Conservation (phyloP, 2,797 vertebrate genomes). For the Hyperoplus immaculatus region DNA sequence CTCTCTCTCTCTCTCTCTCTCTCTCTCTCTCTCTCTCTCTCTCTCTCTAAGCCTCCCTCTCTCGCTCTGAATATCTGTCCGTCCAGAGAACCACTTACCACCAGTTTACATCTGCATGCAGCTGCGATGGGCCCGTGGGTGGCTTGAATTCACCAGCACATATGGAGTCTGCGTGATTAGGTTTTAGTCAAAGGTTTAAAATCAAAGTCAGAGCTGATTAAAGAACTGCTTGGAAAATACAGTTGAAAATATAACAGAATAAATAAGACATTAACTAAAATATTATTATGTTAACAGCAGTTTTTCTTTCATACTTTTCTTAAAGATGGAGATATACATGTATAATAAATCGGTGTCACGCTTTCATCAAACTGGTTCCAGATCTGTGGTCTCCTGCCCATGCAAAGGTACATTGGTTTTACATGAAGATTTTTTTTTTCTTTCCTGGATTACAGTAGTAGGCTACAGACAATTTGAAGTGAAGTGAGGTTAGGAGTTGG, state of each 20-base stretch:
- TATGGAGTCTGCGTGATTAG: constrained; percentile 38
- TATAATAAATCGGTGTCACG: too few relatives aligned
- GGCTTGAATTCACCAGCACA: constrained; percentile 49
- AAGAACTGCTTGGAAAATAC: constrained; percentile 9
- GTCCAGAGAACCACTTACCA: constrained; percentile 59
- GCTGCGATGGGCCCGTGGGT: constrained; percentile 47
- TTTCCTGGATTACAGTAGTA: background rate
- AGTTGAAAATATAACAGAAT: too few relatives aligned
- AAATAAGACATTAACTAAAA: too few relatives aligned
- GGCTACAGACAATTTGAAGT: constrained; percentile 14
- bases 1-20: too few relatives aligned
- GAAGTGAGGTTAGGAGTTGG: constrained; percentile 15
- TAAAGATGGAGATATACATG: too few relatives aligned
- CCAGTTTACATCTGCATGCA: constrained; percentile 75
- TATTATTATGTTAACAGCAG: too few relatives aligned
- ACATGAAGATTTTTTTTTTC: constrained; percentile 8
- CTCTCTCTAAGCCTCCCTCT: constrained; percentile 68
- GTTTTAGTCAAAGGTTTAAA: constrained; percentile 21
- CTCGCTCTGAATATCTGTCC: constrained; percentile 44
- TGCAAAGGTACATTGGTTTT: constrained; percentile 7
- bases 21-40: too few relatives aligned
- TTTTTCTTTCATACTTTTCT: too few relatives aligned
- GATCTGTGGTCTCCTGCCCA: too few relatives aligned
- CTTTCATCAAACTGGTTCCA: too few relatives aligned
- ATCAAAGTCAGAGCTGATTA: constrained; percentile 9